Evolutionary conservation across 2,797 vertebrate species (phyloP), one percentile per base, ranked within the genome.

Genomic region (Chromobotia macracanthus): DNA sequence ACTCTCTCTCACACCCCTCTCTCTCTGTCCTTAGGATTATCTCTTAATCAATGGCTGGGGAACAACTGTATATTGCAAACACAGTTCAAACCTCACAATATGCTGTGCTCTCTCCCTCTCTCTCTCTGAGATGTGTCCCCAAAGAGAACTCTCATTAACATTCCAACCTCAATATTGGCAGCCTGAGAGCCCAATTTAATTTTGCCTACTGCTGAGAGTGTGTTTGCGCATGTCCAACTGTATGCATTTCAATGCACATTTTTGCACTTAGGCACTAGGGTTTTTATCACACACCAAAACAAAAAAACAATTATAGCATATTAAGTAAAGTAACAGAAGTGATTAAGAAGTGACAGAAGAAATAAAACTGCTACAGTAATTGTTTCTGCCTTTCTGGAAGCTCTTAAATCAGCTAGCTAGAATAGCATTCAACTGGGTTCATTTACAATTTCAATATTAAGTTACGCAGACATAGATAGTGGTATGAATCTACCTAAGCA

Each of bases 121-220:
- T 31, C 31, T 31, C 31, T 31, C 3, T 3, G 31, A 56, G 15
- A 44, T 44, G 35, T 46, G 51, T 76, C 74, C 73, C 50, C 60
- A 35, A 35, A 63, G 28, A n/a, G 28, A 63, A 63, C 60, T 35
- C 60, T 63, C 60, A 63, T 60, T 28, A 60, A 60, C 58, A 60
- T 61, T 31, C 58, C 58, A 6, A 16, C 58, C 58, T 61, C 58
- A 61, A 18, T 61, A 61, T 61, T 61, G 58, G 58, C 58, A 61
- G 58, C 58, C 25, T 31, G 58, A 31, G 25, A 61, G 25, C 15
- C 58, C 21, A 31, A 31, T 61, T 77, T 77, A 77, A 58, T 77
- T 51, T 60, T 46, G 53, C 75, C 63, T 60, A 68, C 23, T 60
- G 75, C 65, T 68, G 64, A 60, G 31, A 31, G 51, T 77, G 35